Conservation (phyloP, 1,140 invertebrate genomes). For the Elymnias hypermnestra region DNA sequence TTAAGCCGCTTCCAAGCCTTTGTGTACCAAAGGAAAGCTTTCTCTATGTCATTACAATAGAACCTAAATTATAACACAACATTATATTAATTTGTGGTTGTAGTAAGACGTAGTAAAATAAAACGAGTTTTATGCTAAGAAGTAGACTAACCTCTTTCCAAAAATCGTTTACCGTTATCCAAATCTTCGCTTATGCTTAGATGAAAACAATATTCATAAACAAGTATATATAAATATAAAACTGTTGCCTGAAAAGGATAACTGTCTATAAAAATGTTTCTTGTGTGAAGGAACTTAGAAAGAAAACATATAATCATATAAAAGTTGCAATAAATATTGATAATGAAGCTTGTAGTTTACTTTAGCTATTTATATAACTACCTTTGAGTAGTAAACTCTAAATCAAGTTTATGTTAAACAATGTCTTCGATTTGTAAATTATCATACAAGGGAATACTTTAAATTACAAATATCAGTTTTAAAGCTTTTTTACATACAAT, state of each 20-base stretch:
- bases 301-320: too few species aligned
- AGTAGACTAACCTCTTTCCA: conserved; percentile 41
- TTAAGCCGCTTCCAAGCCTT: conserved; percentile 4
- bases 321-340: too few species aligned
- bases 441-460: too few species aligned
- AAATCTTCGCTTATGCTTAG: conserved; percentile 14
- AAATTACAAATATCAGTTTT: too few species aligned
- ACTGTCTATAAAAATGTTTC: not conserved
- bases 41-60: not conserved
- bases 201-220: not conserved
- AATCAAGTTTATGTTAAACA: too few species aligned
- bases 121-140: conserved; percentile 58
- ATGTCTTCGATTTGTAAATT: too few species aligned
- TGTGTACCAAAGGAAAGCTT: not conserved
- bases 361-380: too few species aligned
- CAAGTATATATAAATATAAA: too few species aligned
- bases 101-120: conserved; percentile 67
- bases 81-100: conserved; percentile 32
- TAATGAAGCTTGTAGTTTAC: too few species aligned
- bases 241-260: not conserved
- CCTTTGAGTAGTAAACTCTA: too few species aligned
- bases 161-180: conserved; percentile 60
- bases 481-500: too few species aligned
- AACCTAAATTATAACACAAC: conserved; percentile 11
- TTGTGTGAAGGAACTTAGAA: too few species aligned